These are phyloP conservation scores for Sciurus carolinensis DNA, from an alignment of 2,797 vertebrate species.

Conservation along the genomic window DNA sequence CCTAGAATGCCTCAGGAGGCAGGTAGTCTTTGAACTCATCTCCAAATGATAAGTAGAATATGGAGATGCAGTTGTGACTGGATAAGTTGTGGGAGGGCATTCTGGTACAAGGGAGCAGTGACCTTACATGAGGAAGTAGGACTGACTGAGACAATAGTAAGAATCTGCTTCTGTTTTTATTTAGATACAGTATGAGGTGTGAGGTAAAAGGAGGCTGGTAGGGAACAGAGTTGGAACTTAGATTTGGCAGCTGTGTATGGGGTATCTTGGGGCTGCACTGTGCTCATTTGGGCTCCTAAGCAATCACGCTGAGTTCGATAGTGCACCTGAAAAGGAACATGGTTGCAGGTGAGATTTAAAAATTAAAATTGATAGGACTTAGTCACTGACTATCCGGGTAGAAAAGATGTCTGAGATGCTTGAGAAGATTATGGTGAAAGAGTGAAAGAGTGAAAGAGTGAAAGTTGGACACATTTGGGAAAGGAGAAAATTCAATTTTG, in stretches of 20 bases:
- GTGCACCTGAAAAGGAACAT: not conserved
- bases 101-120: not conserved
- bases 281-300: not conserved
- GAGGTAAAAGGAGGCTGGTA: not conserved
- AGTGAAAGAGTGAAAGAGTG: too few species aligned
- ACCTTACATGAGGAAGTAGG: not conserved
- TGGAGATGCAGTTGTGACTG: not conserved
- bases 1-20: not conserved
- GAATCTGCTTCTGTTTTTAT: not conserved
- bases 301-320: not conserved
- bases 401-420: not conserved
- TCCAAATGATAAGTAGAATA: slow-evolving; percentile 40
- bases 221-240: not conserved
- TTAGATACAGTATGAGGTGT: not conserved
- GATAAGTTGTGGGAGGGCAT: not conserved
- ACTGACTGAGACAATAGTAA: not conserved
- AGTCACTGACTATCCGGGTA: not conserved
- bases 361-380: not conserved
- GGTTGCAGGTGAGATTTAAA: not conserved
- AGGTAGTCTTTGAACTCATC: not conserved
- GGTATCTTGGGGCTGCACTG: not conserved
- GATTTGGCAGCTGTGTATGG: not conserved
- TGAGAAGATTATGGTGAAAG: not conserved
- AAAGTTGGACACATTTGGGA: not conserved
- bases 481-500: not conserved